Evolutionary conservation across 1,140 invertebrate genomes (phyloP).

Genomic region (Ceratosolen fusciceps): DNA sequence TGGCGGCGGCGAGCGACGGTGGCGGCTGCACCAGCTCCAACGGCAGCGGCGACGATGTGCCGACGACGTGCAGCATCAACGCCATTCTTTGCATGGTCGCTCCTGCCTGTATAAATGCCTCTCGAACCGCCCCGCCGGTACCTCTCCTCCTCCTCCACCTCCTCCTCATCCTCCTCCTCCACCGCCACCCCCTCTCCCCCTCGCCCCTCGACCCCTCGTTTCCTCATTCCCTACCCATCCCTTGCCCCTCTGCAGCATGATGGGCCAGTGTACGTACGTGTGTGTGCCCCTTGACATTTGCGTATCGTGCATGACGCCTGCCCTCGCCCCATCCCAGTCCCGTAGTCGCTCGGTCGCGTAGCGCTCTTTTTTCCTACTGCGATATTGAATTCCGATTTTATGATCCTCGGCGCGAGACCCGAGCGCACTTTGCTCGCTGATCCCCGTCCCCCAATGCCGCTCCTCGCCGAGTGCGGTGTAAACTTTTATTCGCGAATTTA

Average conservation of each 20-base stretch:
- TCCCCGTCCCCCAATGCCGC: neutral
- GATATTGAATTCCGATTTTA: constrained; percentile 70
- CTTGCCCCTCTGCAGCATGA: too few relatives aligned
- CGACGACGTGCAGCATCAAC: constrained; percentile 35
- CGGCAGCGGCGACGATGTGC: constrained; percentile 12
- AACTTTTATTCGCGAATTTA: constrained; percentile 68
- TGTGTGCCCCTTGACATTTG: constrained; percentile 61
- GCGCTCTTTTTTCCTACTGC: constrained; percentile 47
- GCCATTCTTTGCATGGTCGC: too few relatives aligned
- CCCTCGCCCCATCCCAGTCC: neutral
- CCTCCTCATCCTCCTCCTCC: too few relatives aligned
- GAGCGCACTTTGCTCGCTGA: constrained; percentile 20
- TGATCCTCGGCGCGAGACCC: constrained; percentile 57
- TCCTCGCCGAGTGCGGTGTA: constrained; percentile 59
- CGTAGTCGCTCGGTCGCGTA: neutral
- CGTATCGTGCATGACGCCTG: constrained; percentile 62
- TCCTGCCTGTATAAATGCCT: too few relatives aligned
- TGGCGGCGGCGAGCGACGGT: neutral
- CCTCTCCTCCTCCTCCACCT: too few relatives aligned
- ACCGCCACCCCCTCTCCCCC: too few relatives aligned
- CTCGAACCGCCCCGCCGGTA: too few relatives aligned
- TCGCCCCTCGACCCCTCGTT: too few relatives aligned
- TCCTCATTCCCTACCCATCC: too few relatives aligned
- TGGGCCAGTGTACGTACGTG: constrained; percentile 33
- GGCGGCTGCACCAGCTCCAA: constrained; percentile 23